A percentile compares a stretch with the other conserved stretches of the same genome.
These are phyloP conservation scores for Chaetodon auriga DNA, from an alignment of 2,113 vertebrate genomes.

Conservation along the genomic window DNA sequence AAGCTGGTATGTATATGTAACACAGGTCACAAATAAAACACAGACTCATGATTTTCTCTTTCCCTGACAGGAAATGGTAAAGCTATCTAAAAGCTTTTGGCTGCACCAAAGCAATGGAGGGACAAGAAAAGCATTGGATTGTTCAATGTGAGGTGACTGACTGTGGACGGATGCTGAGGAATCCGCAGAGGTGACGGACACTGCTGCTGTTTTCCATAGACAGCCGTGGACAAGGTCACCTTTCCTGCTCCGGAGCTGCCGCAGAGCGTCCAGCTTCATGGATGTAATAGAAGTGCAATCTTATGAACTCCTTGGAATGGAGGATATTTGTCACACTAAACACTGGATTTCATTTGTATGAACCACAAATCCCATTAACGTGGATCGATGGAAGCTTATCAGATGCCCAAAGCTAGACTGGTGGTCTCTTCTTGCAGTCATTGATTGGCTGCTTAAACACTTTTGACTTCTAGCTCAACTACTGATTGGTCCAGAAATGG, in stretches of 20 bases:
- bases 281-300: constrained; percentile 65
- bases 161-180: not conserved
- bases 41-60: not conserved
- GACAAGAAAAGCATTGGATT: constrained; percentile 24
- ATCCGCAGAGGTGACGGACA: not conserved
- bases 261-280: constrained; percentile 23
- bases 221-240: constrained; percentile 3
- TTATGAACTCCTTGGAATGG: constrained; percentile 48
- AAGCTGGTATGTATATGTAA: not conserved
- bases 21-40: too few species aligned
- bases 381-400: constrained; percentile 33
- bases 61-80: constrained; percentile 43
- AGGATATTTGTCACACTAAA: constrained; percentile 67
- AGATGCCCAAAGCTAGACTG: constrained; percentile 24
- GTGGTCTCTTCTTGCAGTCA: constrained; percentile 46
- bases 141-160: constrained; percentile 17
- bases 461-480: constrained; percentile 17
- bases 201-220: constrained; percentile 21
- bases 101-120: constrained; percentile 32
- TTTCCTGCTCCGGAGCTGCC: constrained; percentile 41
- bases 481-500: constrained; percentile 30
- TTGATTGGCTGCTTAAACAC: constrained; percentile 54
- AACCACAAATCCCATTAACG: constrained; percentile 54
- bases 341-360: constrained; percentile 62
- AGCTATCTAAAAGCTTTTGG: constrained; percentile 26